These are phyloP conservation scores for Eupithecia inturbata DNA, from an alignment of 2,888 invertebrate species.

Conservation along the genomic window DNA sequence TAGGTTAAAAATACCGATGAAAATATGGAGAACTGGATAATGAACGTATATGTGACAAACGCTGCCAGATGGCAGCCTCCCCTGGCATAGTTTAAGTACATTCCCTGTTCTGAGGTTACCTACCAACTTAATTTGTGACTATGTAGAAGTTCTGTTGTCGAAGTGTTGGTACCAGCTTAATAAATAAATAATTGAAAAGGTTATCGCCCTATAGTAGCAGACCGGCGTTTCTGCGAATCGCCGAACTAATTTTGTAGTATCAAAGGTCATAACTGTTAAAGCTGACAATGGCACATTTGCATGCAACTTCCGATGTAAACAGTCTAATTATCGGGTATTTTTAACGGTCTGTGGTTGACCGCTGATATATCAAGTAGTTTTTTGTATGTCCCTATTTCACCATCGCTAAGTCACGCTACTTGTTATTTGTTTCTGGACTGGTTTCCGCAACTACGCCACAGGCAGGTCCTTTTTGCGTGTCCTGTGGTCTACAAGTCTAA, in stretches of 20 bases:
- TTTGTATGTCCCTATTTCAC: background rate
- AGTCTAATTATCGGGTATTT: constrained; percentile 71
- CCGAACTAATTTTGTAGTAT: constrained; percentile 58
- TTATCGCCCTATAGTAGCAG: constrained; percentile 52
- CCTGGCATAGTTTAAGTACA: no score
- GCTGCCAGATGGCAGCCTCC: no score
- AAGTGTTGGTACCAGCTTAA: background rate
- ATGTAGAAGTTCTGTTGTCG: background rate
- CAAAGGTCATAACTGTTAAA: constrained; percentile 73
- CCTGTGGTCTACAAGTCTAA: background rate
- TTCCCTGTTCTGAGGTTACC: background rate
- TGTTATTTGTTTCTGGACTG: background rate
- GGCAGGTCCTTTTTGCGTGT: background rate
- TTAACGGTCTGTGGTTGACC: constrained; percentile 74
- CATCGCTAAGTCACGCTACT: background rate
- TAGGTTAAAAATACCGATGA: background rate
- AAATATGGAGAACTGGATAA: background rate
- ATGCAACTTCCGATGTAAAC: constrained; percentile 73
- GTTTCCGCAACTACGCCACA: background rate
- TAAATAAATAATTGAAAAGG: constrained; percentile 49
- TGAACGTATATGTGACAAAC: no score
- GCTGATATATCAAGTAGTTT: constrained; percentile 49
- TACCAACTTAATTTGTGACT: background rate
- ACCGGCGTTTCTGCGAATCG: constrained; percentile 63
- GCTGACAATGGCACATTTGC: constrained; percentile 78